phyloP scores from a whole-genome alignment of 2,797 vertebrate species.

The Gastrophryne carolinensis region DNA sequence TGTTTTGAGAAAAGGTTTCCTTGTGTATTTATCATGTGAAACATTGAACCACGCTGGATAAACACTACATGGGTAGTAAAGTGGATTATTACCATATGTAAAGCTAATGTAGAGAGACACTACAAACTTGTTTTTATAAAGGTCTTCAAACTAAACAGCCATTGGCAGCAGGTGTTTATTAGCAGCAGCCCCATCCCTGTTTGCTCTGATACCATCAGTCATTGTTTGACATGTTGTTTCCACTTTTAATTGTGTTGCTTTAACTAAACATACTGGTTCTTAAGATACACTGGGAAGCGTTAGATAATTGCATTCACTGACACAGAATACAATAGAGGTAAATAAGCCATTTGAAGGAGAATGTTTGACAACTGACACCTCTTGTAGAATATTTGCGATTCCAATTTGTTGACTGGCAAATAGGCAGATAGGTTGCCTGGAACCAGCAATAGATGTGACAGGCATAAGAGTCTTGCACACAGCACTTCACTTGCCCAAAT shows the following conservation, averaged over 20 bases:
- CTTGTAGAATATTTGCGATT: too few species aligned
- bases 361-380: too few species aligned
- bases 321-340: background rate
- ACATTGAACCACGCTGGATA: constrained; percentile 38
- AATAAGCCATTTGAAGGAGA: too few species aligned
- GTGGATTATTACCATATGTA: constrained; percentile 46
- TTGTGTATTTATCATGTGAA: constrained; percentile 40
- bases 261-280: background rate
- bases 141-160: constrained; percentile 7
- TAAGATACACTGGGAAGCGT: background rate
- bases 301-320: background rate
- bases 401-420: too few species aligned
- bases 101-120: constrained; percentile 24
- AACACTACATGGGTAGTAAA: constrained; percentile 35
- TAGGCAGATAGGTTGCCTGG: too few species aligned
- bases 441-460: too few species aligned
- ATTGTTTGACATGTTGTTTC: background rate
- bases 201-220: background rate
- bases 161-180: constrained; percentile 20
- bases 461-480: too few species aligned
- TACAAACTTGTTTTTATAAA: constrained; percentile 33
- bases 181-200: background rate
- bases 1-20: constrained; percentile 39
- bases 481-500: too few species aligned
- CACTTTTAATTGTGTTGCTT: constrained; percentile 20